Evolutionary conservation across 2,888 invertebrate species (phyloP), one percentile per base, ranked within the genome.

Genomic region (Crematogaster levior): DNA sequence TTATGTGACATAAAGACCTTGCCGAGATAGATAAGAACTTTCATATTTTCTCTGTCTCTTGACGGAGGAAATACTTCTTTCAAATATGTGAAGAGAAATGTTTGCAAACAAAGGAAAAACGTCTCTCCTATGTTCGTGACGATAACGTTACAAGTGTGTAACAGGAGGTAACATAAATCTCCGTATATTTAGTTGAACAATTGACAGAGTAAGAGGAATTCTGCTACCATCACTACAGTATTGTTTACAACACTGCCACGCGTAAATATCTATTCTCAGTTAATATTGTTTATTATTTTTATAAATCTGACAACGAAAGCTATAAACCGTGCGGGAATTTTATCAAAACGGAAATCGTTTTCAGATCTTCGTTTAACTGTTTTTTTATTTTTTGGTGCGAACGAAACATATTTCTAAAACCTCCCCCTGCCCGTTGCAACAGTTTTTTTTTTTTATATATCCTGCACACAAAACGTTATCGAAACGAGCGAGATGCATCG

Each of bases 1-100:
- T 73, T 73, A 73, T 73, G 56, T 60, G 73, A 73, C 60, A 73
- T 73, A 60, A 73, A 73, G 73, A 60, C 60, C 60, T 60, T 30
- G 21, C 43, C 18, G 43, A 58, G 72, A 73, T 73, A 73, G 30
- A 46, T 73, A 73, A 73, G 60, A 73, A 73, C 73, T 73, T 73
- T 21, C 15, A 73, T 60, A 73, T 73, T 73, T 73, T 73, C 73
- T 73, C 43, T 30, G 15, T 60, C 43, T 73, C 60, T 73, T 18
- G 27, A 21, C 43, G 27, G 73, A 43, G 30, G 43, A 43, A 73
- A 73, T 60, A 43, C 30, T 58, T 9, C 43, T 73, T 60, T 73
- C 73, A 73, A 60, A 73, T 58, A 73, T 58, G 56, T 34, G 48
- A 74, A 34, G 37, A 58, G 79, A 65, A 73, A 63, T 72, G 80